Base-by-base conservation (phyloP, 2,113 vertebrate genomes). In the Syngnathus floridae region DNA sequence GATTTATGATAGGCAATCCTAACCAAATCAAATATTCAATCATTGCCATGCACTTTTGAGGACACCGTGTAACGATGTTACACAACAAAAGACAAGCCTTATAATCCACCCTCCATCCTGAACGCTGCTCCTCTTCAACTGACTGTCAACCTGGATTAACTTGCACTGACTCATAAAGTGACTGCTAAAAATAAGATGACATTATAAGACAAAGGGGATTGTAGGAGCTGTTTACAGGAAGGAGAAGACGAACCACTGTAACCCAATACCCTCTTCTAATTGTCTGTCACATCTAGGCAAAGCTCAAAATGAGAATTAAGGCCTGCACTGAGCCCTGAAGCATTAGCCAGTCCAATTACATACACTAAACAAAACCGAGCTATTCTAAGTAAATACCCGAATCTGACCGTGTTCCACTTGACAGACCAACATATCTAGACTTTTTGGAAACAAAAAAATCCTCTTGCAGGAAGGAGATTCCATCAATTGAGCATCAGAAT, bases 101-200 rank as follows among this genome's bases (percentile, higher is more conserved):
- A 69, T 17, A 76, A 64, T 54, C 11, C 51, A 26, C 55, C 73
- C 35, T 1, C 48, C 70, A 66, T 16, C 22, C 13, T 46, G 17
- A 49, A 64, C 63, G 26, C 71, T 54, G 48, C 69, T 67, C 62
- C 37, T 66, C 73, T 1, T 68, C 74, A 65, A 56, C 51, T 26
- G 37, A 48, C 71, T 64, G 82, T 76, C 74, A 78, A 60, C 73
- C 68, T 45, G 56, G 71, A 76, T 86, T 78, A 75, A 68, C 73
- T 75, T 67, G 56, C 72, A 48, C 64, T 63, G 76, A 82, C 66
- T 81, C 74, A 79, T 62, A 69, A 52, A 74, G 71, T 72, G 55
- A 62, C 38, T 26, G 56, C 76, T 76, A 79, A 76, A 81, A 81
- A 82, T 79, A 81, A 69, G 51, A 65, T n/a, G 62, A 12, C 3